Base-by-base conservation (phyloP, 2,888 invertebrate species). In the Spisula subtruncata region DNA sequence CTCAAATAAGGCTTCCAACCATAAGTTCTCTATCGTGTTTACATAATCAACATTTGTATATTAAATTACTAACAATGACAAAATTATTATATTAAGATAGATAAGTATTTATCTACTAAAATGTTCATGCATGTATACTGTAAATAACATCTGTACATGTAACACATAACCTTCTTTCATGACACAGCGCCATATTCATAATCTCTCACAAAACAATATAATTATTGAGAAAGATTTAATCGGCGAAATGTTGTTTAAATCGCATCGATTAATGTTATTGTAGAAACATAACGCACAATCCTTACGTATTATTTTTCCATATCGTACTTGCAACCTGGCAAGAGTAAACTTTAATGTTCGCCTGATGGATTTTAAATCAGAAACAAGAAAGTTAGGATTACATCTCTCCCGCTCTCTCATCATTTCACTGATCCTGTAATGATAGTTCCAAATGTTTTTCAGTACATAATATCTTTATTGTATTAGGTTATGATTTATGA, bases 281-380 rank as follows among this genome's bases (percentile, higher is more conserved):
- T 60, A n/a, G 60, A 60, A n/a, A 60, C 60, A 60, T 60, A n/a
- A 60, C n/a, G n/a, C 20, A n/a, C n/a, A 60, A 60, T n/a, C n/a
- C 60, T 20, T 2, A n/a, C 8, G n/a, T 60, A 20, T 60, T 0
- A 60, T 20, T 10, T n/a, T 20, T 6, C 18, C 8, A 16, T n/a
- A 60, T n/a, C 0, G n/a, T 6, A n/a, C n/a, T 1, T n/a, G 8
- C 60, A 0, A 60, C 20, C 60, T n/a, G 60, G 60, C 60, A n/a
- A n/a, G 60, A 20, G 18, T 20, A n/a, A 60, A 2, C 18, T 60
- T n/a, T 60, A 60, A n/a, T 60, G 48, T n/a, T 16, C 60, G n/a
- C 8, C 20, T 60, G n/a, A 60, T 60, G 60, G n/a, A n/a, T 60
- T 60, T 60, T 60, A 60, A 60, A 60, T 60, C 18, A 60, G 60